Conservation (phyloP, 2,113 vertebrate genomes). For the Chlorodrepanis virens region DNA sequence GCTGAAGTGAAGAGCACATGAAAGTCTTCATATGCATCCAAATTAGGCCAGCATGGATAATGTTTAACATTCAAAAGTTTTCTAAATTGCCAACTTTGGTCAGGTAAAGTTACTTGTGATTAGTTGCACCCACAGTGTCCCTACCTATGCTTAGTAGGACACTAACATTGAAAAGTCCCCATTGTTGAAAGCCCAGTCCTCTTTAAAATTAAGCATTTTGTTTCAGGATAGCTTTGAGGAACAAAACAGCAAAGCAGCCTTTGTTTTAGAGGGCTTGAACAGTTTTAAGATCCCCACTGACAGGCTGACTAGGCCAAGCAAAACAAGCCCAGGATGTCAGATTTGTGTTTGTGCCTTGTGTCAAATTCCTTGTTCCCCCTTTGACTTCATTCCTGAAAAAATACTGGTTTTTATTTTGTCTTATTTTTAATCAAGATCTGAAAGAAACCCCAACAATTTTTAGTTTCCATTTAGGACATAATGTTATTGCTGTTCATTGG, state of each 20-base stretch:
- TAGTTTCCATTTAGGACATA: background rate
- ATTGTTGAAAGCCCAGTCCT: background rate
- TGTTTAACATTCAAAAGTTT: background rate
- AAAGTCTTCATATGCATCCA: background rate
- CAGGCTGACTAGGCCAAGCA: conserved; percentile 33
- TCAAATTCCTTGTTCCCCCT: conserved; percentile 1
- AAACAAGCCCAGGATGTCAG: conserved; percentile 46
- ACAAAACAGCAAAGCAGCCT: conserved; percentile 31
- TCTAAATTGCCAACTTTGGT: background rate
- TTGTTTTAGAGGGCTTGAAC: conserved; percentile 27
- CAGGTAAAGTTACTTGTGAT: background rate
- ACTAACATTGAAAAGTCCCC: background rate
- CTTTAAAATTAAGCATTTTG: conserved; percentile 44
- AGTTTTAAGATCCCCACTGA: conserved; percentile 25
- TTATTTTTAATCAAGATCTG: background rate
- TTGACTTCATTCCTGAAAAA: conserved; percentile 7
- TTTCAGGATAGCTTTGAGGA: conserved; percentile 42
- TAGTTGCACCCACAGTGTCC: background rate
- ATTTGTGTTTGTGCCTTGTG: conserved; percentile 19
- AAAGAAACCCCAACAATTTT: background rate
- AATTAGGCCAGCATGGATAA: background rate
- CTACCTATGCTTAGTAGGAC: background rate
- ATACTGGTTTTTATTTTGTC: background rate
- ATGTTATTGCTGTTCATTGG: background rate
- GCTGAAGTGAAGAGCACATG: background rate